Evolutionary conservation across 53 echinoderm and acorn worm genomes (phyloP).

Genomic region (Holothuria scabra): DNA sequence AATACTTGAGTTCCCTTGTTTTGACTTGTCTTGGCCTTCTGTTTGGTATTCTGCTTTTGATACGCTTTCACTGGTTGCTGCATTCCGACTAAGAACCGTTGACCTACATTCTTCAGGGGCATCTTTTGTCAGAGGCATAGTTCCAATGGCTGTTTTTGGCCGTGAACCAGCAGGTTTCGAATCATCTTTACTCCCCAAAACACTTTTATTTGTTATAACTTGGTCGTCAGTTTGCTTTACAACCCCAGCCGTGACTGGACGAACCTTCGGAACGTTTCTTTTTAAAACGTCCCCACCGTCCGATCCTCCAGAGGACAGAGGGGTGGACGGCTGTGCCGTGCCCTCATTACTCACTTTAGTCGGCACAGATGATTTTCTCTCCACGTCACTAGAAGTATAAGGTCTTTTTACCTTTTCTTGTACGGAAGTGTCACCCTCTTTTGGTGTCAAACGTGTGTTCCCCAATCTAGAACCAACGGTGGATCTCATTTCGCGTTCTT

Average conservation of each 20-base stretch:
- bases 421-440: not conserved
- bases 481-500: conserved; percentile 34
- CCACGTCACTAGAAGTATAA: not conserved
- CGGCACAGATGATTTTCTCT: not conserved
- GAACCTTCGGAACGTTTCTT: not conserved
- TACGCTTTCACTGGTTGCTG: not conserved
- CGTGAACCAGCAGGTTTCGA: not conserved
- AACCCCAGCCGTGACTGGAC: conserved; percentile 20
- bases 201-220: not conserved
- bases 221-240: not conserved
- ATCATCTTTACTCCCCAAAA: too few relatives aligned
- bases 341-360: not conserved
- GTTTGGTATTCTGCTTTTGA: not conserved
- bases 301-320: too few relatives aligned
- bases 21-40: not conserved
- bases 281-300: not conserved
- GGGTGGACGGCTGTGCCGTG: too few relatives aligned
- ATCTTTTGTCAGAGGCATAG: not conserved
- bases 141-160: conserved; percentile 12
- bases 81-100: not conserved
- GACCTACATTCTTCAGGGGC: not conserved
- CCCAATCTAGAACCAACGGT: not conserved
- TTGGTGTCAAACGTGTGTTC: too few relatives aligned
- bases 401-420: not conserved
- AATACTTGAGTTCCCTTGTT: conserved; percentile 19